A percentile compares a stretch with the other conserved stretches of the same genome.
These are phyloP conservation scores for Mesorhabditis sp. DNA, from an alignment of 2,888 invertebrate genomes.

Conservation along the genomic window DNA sequence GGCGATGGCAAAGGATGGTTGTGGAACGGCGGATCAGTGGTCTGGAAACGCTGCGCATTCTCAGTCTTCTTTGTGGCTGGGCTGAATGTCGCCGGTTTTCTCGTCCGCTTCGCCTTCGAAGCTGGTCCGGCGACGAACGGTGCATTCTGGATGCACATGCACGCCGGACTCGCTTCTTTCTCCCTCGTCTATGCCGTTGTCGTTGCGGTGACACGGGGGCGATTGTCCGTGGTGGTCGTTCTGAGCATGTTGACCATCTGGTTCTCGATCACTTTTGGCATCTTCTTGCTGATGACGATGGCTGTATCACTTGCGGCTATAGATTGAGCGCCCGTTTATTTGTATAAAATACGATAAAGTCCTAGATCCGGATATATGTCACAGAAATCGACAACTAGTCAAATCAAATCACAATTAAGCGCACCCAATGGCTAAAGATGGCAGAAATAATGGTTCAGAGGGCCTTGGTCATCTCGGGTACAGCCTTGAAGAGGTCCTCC, in stretches of 20 bases:
- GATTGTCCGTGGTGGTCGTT: background rate
- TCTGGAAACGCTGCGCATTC: background rate
- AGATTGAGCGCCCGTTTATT: background rate
- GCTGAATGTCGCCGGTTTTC: background rate
- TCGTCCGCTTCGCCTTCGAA: background rate
- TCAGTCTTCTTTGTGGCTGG: background rate
- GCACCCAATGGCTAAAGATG: no score
- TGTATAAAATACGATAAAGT: no score
- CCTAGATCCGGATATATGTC: no score
- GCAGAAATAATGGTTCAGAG: slow-evolving; percentile 8
- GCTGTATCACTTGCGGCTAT: background rate
- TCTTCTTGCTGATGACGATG: slow-evolving; percentile 1
- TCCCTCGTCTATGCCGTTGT: slow-evolving; percentile 1
- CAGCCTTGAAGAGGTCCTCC: slow-evolving; percentile 56
- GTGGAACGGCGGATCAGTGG: background rate
- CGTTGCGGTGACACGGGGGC: background rate
- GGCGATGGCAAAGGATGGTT: background rate
- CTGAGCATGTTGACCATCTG: background rate
- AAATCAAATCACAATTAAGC: no score
- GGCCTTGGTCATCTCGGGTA: slow-evolving; percentile 53
- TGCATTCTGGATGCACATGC: background rate
- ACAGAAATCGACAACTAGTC: no score
- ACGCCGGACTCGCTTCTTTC: slow-evolving; percentile 1
- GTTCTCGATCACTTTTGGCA: slow-evolving; percentile 6
- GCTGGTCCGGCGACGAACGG: background rate